Conservation (phyloP, 1,140 invertebrate species). For the Maniola jurtina region DNA sequence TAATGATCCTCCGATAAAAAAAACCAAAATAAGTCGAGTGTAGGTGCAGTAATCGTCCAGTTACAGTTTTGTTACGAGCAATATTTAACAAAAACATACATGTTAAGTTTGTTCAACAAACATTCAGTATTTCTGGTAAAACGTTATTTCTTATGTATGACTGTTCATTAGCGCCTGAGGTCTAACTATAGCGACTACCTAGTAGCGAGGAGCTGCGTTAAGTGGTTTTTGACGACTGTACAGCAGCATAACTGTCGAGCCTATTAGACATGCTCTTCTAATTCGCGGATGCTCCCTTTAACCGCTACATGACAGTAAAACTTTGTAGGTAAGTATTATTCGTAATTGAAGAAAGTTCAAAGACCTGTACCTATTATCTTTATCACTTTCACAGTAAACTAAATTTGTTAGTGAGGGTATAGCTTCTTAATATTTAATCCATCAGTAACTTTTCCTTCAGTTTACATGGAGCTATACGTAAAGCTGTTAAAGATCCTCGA, state of each 20-base stretch:
- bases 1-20: no score
- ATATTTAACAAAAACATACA: neutral
- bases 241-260: slow-evolving; percentile 10
- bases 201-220: neutral
- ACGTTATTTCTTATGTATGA: neutral
- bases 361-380: neutral
- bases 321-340: neutral
- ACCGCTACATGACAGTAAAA: neutral
- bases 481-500: no score
- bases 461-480: no score
- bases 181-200: neutral
- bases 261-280: slow-evolving; percentile 21
- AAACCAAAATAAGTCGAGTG: no score
- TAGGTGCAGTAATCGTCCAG: no score
- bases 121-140: neutral
- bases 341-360: neutral
- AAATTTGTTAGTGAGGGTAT: no score
- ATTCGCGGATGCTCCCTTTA: slow-evolving; percentile 14
- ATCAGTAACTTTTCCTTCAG: no score
- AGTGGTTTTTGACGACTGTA: slow-evolving; percentile 19
- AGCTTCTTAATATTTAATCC: no score
- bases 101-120: neutral
- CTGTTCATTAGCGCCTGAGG: neutral
- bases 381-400: neutral
- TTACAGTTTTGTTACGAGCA: no score